Evolutionary conservation across 2,113 vertebrate genomes (phyloP).

Genomic region (Carollia perspicillata): DNA sequence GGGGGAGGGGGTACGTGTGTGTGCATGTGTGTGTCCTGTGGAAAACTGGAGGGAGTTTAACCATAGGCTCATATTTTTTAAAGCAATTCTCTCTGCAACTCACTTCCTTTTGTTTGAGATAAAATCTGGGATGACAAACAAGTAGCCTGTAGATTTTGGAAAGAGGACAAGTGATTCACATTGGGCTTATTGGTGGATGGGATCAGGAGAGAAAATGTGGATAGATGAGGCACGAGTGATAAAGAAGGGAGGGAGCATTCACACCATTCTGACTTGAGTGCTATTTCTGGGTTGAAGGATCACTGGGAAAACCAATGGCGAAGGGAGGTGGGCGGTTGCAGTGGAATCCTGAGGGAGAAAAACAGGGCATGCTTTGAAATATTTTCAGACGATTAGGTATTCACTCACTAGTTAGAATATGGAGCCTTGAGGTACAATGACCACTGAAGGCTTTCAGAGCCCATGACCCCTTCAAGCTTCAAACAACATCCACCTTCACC

Average conservation of each 20-base stretch:
- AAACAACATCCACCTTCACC: not conserved
- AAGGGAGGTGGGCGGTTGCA: too few species aligned
- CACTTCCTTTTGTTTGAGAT: constrained; percentile 71
- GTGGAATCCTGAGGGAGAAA: not conserved
- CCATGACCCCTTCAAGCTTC: not conserved
- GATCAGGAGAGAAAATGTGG: constrained; percentile 26
- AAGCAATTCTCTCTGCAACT: constrained; percentile 43
- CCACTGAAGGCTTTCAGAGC: not conserved
- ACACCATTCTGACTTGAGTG: not conserved
- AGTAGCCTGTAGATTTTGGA: constrained; percentile 61
- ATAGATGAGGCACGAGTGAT: not conserved
- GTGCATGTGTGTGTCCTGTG: not conserved
- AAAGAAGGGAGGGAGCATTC: not conserved
- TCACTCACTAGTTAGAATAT: not conserved
- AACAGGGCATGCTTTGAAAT: not conserved
- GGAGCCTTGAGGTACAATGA: not conserved
- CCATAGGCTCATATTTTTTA: not conserved
- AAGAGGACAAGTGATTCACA: constrained; percentile 55
- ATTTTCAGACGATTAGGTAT: not conserved
- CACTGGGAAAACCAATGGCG: not conserved
- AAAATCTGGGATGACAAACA: constrained; percentile 52
- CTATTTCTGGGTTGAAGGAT: not conserved
- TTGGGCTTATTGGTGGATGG: constrained; percentile 54
- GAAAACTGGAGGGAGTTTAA: not conserved
- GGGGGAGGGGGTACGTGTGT: not conserved